Conservation (phyloP, 2,797 vertebrate genomes). For the Crenichthys baileyi region DNA sequence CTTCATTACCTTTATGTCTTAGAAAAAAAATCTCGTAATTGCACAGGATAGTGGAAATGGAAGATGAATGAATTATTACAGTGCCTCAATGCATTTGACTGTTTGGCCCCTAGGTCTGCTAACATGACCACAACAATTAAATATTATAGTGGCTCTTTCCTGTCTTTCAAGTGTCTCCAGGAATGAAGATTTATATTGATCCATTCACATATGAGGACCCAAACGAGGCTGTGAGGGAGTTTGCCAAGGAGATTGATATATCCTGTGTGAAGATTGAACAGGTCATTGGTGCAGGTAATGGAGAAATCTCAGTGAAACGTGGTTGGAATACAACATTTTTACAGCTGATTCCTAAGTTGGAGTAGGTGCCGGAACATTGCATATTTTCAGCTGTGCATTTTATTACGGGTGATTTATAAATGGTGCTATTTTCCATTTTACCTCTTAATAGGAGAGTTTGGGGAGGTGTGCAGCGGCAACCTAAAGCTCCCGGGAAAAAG, state of each 20-base stretch:
- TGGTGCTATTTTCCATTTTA: not conserved
- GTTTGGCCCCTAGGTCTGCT: slow-evolving; percentile 11
- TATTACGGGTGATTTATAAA: not conserved
- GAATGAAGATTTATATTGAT: slow-evolving; percentile 99
- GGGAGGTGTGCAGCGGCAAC: slow-evolving; percentile 97
- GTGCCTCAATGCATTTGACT: slow-evolving; percentile 27
- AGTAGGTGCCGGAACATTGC: slow-evolving; percentile 8
- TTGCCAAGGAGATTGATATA: slow-evolving; percentile 99
- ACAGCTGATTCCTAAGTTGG: slow-evolving; percentile 43
- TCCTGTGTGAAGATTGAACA: slow-evolving; percentile 99
- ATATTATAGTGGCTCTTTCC: slow-evolving; percentile 71
- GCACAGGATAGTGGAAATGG: slow-evolving; percentile 34
- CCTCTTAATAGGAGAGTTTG: slow-evolving; percentile 89
- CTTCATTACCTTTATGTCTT: slow-evolving; percentile 43
- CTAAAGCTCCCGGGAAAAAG: slow-evolving; percentile 96
- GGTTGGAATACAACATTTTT: slow-evolving; percentile 26
- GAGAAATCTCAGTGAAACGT: slow-evolving; percentile 45
- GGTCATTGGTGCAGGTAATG: slow-evolving; percentile 98
- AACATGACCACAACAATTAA: slow-evolving; percentile 43
- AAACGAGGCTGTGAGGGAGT: slow-evolving; percentile 97
- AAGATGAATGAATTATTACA: slow-evolving; percentile 47
- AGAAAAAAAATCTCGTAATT: slow-evolving; percentile 21
- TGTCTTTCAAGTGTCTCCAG: slow-evolving; percentile 93
- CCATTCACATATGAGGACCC: slow-evolving; percentile 99
- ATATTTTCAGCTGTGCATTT: slow-evolving; percentile 4